phyloP scores from a whole-genome alignment of 2,888 invertebrate species.

The Drosophila tripunctata region DNA sequence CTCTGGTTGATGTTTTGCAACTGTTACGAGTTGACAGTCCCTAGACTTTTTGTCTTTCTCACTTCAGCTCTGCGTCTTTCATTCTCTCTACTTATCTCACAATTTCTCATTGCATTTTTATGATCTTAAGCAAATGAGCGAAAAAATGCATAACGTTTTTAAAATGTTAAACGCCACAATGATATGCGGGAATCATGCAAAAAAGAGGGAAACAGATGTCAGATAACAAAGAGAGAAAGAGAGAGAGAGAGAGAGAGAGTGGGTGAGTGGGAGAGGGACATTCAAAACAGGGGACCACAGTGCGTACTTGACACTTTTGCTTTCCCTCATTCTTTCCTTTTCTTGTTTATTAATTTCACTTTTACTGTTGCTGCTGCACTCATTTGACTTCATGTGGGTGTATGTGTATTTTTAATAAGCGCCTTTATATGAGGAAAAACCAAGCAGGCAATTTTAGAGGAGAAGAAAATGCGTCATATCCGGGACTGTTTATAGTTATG shows the following conservation, averaged over 20 bases:
- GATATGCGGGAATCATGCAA: slow-evolving; percentile 25
- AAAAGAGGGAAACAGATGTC: background rate
- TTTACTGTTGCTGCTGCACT: slow-evolving; percentile 26
- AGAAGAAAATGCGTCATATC: slow-evolving; percentile 5
- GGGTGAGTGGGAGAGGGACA: background rate
- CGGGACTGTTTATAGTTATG: background rate
- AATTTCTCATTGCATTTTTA: slow-evolving; percentile 53
- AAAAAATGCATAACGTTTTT: slow-evolving; percentile 63
- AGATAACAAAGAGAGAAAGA: slow-evolving; percentile 37
- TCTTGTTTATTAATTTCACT: slow-evolving; percentile 58
- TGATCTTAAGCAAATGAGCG: slow-evolving; percentile 51
- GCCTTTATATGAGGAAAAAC: slow-evolving; percentile 10
- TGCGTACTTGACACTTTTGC: slow-evolving; percentile 29
- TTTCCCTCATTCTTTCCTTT: slow-evolving; percentile 7
- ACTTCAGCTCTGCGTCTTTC: no score
- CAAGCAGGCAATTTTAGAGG: background rate
- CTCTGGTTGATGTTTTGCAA: slow-evolving; percentile 26
- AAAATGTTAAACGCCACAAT: slow-evolving; percentile 54
- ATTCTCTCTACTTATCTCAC: slow-evolving; percentile 19
- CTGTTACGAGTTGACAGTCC: slow-evolving; percentile 28
- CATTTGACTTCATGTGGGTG: slow-evolving; percentile 19
- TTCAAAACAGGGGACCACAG: background rate
- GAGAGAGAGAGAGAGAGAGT: background rate
- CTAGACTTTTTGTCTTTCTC: background rate
- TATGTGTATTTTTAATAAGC: slow-evolving; percentile 54